These are phyloP conservation scores for Spea multiplicata DNA, from an alignment of 2,113 vertebrate species.

Conservation along the genomic window DNA sequence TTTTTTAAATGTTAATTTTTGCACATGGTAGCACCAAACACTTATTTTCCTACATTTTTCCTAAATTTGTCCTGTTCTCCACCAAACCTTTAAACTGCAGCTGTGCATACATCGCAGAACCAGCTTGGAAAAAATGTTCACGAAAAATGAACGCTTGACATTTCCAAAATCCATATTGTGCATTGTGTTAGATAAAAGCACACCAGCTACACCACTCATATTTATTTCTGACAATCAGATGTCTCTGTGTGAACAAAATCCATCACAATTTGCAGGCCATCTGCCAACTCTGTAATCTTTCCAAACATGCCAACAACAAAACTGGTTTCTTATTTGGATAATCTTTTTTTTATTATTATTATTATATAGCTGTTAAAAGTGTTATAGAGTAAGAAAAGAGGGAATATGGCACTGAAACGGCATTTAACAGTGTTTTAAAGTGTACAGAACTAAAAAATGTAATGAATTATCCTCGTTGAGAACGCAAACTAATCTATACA, in stretches of 20 bases:
- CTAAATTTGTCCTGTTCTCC: slow-evolving; percentile 9
- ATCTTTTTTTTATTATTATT: too few species aligned
- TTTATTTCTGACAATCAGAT: slow-evolving; percentile 35
- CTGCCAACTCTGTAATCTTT: slow-evolving; percentile 20
- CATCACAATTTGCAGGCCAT: slow-evolving; percentile 38
- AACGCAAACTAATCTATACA: too few species aligned
- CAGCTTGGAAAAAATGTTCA: slow-evolving; percentile 36
- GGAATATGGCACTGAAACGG: too few species aligned
- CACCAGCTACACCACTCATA: slow-evolving; percentile 13
- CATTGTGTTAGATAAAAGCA: slow-evolving; percentile 37
- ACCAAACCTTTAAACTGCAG: slow-evolving; percentile 9
- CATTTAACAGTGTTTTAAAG: too few species aligned
- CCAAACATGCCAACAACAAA: background rate
- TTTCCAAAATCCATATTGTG: slow-evolving; percentile 2
- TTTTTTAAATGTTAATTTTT: too few species aligned
- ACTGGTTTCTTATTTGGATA: background rate
- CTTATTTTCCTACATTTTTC: too few species aligned
- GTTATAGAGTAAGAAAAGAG: too few species aligned
- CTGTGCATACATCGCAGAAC: slow-evolving; percentile 45
- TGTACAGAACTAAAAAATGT: too few species aligned
- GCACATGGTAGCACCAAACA: too few species aligned
- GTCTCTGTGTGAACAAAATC: slow-evolving; percentile 24
- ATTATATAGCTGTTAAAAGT: too few species aligned
- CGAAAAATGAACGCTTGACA: slow-evolving; percentile 37
- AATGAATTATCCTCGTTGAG: too few species aligned